Evolutionary conservation across 2,888 invertebrate species (phyloP), one percentile per base, ranked within the genome.

Genomic region (Strigamia crassipes): DNA sequence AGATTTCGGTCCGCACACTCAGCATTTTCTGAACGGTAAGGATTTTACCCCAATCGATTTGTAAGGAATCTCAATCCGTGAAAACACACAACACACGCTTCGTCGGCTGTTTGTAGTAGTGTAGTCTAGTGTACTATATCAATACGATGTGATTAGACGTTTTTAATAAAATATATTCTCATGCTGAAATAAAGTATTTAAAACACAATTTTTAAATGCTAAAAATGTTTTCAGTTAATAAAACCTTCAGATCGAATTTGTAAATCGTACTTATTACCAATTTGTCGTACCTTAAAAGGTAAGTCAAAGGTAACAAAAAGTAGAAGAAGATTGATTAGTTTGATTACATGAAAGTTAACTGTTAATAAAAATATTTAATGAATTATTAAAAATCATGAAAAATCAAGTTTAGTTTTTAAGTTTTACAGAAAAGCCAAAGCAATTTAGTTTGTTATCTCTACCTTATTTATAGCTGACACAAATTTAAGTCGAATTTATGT

Each of bases 1-100:
- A 92, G 93, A 88, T 88, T 92, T 93, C 85, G 94, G 94, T 86
- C 90, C 91, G 84, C 90, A 90, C 84, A 93, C 93, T 56, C 88
- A 89, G 84, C 87, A 88, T 84, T 88, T 88, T 84, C 86, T 89
- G 31, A 87, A 87, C 84, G 87, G 88, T 88, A 42, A 79, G 79
- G 42, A 41, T 23, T 66, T 66, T 66, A 66, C 61, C 6, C 61
- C 61, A 66, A 66, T 66, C 61, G 61, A 66, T 66, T 23, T 66
- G 61, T 66, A 66, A 66, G 18, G 61, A 21, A 66, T 10, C 61
- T 23, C 21, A 66, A 21, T 66, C 5, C 0, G 6, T 9, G 61
- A 66, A 12, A 66, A 23, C 27, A 27, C 27, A 66, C 61, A n/a
- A 66, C 61, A 5, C 46, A 15, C 0, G 46, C 46, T 46, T 46